phyloP scores from a whole-genome alignment of 2,888 invertebrate genomes.

The Agonopterix arenella region DNA sequence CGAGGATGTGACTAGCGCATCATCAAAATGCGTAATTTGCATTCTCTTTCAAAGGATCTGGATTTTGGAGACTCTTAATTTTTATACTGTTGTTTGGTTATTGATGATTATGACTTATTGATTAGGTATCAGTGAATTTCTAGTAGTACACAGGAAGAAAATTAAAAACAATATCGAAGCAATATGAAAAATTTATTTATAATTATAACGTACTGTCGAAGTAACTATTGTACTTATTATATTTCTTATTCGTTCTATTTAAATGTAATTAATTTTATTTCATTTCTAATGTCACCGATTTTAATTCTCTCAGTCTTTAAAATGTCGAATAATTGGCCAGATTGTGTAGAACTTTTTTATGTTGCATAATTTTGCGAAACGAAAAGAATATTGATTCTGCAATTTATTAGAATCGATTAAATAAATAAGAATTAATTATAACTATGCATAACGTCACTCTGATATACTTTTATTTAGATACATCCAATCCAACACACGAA shows the following conservation, averaged over 20 bases:
- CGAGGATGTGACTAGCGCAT: too few relatives aligned
- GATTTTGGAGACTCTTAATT: too few relatives aligned
- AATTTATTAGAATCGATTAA: conserved; percentile 17
- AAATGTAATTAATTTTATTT: conserved; percentile 29
- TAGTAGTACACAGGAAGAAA: conserved; percentile 9
- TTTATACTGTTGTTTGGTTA: too few relatives aligned
- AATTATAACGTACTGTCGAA: conserved; percentile 55
- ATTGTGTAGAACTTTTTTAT: too few relatives aligned
- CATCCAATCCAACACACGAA: conserved; percentile 24
- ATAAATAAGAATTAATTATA: conserved; percentile 33
- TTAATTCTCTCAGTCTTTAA: conserved; percentile 42
- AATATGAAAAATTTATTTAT: conserved; percentile 54
- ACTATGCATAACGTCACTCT: conserved; percentile 28
- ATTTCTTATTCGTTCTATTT: conserved; percentile 30
- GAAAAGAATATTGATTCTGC: conserved; percentile 11
- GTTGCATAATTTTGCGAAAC: conserved; percentile 2
- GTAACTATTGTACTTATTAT: conserved; percentile 64
- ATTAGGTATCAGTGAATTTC: neutral
- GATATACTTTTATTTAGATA: conserved; percentile 25
- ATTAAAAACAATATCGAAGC: conserved; percentile 41
- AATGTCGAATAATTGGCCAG: conserved; percentile 11
- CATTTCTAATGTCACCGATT: conserved; percentile 28
- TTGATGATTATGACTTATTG: too few relatives aligned
- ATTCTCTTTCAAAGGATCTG: too few relatives aligned
- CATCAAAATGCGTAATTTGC: too few relatives aligned